Base-by-base conservation (phyloP, 2,888 invertebrate species). In the Lutraria lutraria region DNA sequence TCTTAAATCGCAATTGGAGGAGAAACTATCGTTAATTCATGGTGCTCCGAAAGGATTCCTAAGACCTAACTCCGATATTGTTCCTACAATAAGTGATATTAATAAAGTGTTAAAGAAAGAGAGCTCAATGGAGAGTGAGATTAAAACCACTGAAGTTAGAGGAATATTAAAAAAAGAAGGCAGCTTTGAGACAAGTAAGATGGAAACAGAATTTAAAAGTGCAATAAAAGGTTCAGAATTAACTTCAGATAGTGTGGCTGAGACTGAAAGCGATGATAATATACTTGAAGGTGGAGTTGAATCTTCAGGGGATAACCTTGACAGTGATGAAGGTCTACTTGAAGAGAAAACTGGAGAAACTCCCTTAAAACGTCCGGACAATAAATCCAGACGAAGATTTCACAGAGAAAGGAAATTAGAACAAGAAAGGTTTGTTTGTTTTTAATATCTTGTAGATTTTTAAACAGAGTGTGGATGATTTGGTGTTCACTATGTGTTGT, bases 101-200 rank as follows among this genome's bases (percentile, higher is more conserved):
- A 93, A 92, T 72, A 92, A 94, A 83, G 93, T 93, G 81, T 89
- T 95, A 21, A 94, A 94, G 90, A 89, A 88, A 85, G 89, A 88
- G n/a, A 25, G 84, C 4, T 86, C 86, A 6, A 15, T 86, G 10
- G 90, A 90, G 43, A 79, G n/a, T 83, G 31, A 76, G 3, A 16
- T 16, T 34, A 21, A 83, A 86, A 81, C 83, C n/a, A 72, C 89
- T n/a, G 93, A 94, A 88, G 91, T 93, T 29, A 91, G 89, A 90
- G 91, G 94, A 72, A 94, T 94, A 86, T 89, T 94, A 19, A 94
- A 95, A 85, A 94, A 93, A 85, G 94, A 94, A 60, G 91, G 94
- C 76, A 94, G 93, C 89, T 94, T 94, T 89, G 94, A 95, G 63
- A 88, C 88, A 34, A 88, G 89, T 52, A 93, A 91, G 68, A 53